Evolutionary conservation across 1,140 invertebrate species (phyloP).

Genomic region (Trypoxylus dichotomus): DNA sequence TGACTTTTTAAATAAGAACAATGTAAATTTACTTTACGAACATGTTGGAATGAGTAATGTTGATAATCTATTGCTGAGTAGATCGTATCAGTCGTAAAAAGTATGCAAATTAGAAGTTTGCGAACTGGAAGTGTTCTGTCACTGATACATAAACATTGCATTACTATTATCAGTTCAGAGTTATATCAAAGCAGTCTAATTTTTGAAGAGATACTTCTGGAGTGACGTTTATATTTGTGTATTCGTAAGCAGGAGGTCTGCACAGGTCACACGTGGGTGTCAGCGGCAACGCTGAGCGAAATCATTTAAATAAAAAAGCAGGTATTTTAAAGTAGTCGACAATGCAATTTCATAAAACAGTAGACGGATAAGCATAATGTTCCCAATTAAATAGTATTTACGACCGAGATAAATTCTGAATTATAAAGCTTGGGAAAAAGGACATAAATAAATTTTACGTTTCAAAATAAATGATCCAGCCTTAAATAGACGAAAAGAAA

Average conservation of each 20-base stretch:
- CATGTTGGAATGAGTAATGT: no score
- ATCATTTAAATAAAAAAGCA: constrained; percentile 20
- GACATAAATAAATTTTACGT: constrained; percentile 3
- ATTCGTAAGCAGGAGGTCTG: background rate
- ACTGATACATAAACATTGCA: background rate
- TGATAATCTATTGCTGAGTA: no score
- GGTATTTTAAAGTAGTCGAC: constrained; percentile 19
- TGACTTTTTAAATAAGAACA: no score
- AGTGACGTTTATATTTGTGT: background rate
- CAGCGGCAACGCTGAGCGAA: background rate
- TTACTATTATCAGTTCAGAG: background rate
- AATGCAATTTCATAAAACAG: constrained; percentile 24
- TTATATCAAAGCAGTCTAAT: background rate
- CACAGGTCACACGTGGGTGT: background rate
- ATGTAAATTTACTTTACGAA: no score
- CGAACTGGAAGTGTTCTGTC: background rate
- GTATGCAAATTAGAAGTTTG: background rate
- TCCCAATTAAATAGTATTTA: constrained; percentile 21
- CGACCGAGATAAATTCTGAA: constrained; percentile 17
- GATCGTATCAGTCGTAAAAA: no score
- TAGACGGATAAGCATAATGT: constrained; percentile 25
- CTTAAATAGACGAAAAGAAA: background rate
- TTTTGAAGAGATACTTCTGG: constrained; percentile 13
- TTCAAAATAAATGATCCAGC: constrained; percentile 8
- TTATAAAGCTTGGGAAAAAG: constrained; percentile 4